A percentile compares a stretch with the other conserved stretches of the same genome.
Conservation (phyloP, 2,113 vertebrate species). For the Camelus bactrianus region DNA sequence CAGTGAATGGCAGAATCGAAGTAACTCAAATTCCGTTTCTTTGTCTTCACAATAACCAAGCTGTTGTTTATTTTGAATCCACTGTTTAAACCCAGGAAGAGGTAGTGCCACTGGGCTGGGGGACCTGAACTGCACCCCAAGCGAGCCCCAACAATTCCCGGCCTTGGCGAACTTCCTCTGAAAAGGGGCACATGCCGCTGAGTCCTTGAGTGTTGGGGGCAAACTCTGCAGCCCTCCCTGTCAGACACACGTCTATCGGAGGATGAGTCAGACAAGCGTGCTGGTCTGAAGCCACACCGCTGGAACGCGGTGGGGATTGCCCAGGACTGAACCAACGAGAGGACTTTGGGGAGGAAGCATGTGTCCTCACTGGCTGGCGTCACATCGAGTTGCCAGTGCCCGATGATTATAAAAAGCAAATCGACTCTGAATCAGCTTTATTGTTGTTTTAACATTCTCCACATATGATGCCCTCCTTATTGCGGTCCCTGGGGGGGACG, state of each 20-base stretch:
- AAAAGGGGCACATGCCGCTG: fast-evolving
- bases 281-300: not conserved
- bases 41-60: not conserved
- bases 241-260: not conserved
- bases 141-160: fast-evolving
- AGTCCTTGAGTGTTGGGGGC: too few relatives aligned
- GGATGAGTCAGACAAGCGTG: not conserved
- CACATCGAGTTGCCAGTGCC: fast-evolving
- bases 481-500: not conserved
- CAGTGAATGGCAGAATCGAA: not conserved
- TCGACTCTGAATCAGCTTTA: not conserved
- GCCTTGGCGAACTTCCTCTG: not conserved
- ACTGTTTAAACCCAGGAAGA: not conserved
- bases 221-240: fast-evolving
- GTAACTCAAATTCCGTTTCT: not conserved
- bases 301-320: not conserved
- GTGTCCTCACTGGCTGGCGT: fast-evolving
- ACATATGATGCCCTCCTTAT: fast-evolving
- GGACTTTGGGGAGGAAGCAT: fast-evolving
- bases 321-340: not conserved
- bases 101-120: fast-evolving
- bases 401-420: not conserved
- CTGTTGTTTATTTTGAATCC: not conserved
- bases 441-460: not conserved
- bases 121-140: not conserved